Conservation (phyloP, 2,113 vertebrate species). For the human (Homo sapiens) region DNA sequence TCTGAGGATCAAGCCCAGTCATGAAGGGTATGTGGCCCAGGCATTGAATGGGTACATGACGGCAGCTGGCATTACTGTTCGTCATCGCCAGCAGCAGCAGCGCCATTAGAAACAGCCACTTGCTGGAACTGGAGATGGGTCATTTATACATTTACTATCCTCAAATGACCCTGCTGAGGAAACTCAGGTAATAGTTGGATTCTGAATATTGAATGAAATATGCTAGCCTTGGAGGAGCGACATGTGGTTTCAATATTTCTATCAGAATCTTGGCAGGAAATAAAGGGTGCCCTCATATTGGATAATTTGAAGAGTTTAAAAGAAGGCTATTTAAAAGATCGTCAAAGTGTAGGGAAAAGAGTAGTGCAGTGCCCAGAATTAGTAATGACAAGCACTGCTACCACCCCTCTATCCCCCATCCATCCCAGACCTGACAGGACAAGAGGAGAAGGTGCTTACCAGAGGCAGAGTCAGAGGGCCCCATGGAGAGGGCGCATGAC, state of each 20-base stretch:
- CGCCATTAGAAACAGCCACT: background rate
- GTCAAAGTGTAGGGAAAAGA: background rate
- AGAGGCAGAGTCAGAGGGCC: no score
- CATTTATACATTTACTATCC: background rate
- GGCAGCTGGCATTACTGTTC: background rate
- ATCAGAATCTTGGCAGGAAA: slow-evolving; percentile 14
- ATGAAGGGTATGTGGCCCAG: background rate
- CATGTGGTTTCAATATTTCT: slow-evolving; percentile 31
- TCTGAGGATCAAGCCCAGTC: background rate
- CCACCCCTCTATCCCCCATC: background rate
- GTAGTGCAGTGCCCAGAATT: background rate
- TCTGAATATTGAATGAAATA: slow-evolving; percentile 28
- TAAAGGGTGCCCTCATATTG: background rate
- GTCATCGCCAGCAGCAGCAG: accelerated
- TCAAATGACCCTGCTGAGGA: background rate
- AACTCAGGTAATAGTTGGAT: background rate
- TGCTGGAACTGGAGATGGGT: background rate
- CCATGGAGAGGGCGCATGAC: no score
- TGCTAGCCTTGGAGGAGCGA: background rate
- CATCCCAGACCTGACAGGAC: background rate
- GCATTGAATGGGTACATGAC: background rate
- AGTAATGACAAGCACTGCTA: background rate
- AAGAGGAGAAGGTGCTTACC: background rate
- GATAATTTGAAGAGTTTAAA: background rate
- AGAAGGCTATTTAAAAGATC: background rate